Evolutionary conservation across 1,140 invertebrate genomes (phyloP), one percentile per base, ranked within the genome.

Genomic region (Grapholita molesta): DNA sequence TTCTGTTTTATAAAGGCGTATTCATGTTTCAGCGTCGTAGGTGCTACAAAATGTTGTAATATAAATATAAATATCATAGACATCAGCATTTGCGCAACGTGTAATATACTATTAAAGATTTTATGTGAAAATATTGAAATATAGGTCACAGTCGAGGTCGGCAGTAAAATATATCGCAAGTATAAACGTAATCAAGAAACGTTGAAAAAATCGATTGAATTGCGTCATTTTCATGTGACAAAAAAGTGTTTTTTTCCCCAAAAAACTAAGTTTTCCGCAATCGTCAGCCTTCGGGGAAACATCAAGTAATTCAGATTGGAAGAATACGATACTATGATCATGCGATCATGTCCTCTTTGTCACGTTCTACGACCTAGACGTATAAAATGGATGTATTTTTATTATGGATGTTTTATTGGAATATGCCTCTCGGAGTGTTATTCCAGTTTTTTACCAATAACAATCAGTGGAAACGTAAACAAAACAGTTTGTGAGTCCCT

Each of bases 221-320:
- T 61, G 55, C 25, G n/a, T 61, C 55, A 61, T 61, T 30, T 32
- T 61, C 55, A 61, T 25, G 55, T 61, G 30, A 61, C 55, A 61
- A 61, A 61, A 61, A 28, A 30, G 7, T 28, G 55, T 28, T 28
- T 61, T 57, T 61, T 57, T 11, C 12, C 28, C 53, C 28, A 23
- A 12, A 61, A 61, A 30, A n/a, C 25, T 11, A n/a, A 15, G 24
- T 61, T 57, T 25, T 57, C 53, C 55, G 24, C 55, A 61, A 61
- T 28, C 28, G 23, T 57, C 52, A 55, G 24, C 53, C 53, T 57
- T 57, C 53, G 53, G 53, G 52, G 42, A 21, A 48, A 48, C 42
- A 7, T 48, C 42, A 48, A 18, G 42, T 21, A 21, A 48, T 48
- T 21, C 42, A 2, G 42, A 48, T 48, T 21, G 42, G n/a, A 48